Conservation (phyloP, 2,797 vertebrate genomes). For the Eidolon dupreanum region DNA sequence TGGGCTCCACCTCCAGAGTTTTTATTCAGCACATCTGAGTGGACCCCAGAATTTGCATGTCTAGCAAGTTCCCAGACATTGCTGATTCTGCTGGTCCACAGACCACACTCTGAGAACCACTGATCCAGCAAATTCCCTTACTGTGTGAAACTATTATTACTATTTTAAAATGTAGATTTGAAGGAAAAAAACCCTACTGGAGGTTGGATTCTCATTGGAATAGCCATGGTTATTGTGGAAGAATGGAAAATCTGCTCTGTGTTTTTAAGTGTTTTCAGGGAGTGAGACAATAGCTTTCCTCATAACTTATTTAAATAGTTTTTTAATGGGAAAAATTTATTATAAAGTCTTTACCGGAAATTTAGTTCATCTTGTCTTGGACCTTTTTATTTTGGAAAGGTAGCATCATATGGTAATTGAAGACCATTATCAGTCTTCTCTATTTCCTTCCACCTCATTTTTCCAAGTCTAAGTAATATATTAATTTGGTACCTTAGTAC, state of each 20-base stretch:
- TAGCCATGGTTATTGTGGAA: background rate
- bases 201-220: background rate
- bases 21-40: background rate
- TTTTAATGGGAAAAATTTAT: background rate
- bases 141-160: background rate
- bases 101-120: background rate
- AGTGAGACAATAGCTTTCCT: background rate
- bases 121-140: background rate
- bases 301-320: background rate
- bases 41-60: background rate
- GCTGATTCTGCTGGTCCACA: background rate
- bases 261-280: background rate
- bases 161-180: background rate
- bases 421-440: background rate
- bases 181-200: background rate
- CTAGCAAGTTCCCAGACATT: background rate
- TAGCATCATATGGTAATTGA: background rate
- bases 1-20: background rate
- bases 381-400: constrained; percentile 26
- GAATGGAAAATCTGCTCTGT: background rate
- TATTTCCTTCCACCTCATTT: background rate
- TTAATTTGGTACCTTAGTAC: background rate
- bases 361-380: background rate
- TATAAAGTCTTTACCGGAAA: constrained; percentile 26
- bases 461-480: background rate